Evolutionary conservation across 2,113 vertebrate genomes (phyloP), one percentile per base, ranked within the genome.

Genomic region (Zonotrichia leucophrys): DNA sequence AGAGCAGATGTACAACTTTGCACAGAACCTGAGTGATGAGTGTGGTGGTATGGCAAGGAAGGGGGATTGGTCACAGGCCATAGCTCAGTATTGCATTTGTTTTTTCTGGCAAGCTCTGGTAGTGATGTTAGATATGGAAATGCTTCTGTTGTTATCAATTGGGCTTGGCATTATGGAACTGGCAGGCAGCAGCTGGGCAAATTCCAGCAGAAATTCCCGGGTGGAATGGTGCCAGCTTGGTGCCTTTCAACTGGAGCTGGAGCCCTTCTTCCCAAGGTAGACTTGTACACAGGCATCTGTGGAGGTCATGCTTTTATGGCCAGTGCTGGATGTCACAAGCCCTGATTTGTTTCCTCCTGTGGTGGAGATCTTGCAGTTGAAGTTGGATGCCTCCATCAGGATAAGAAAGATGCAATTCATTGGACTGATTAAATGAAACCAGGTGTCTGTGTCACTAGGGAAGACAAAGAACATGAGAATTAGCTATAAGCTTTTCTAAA

Each of bases 321-420:
- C n/a, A 20, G 20, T 27, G 42, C 22, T 37, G 9, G 37, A 22
- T 27, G 24, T n/a, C 58, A 7, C 22, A 56, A 31, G 47, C 30
- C 60, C 41, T 33, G 46, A 2, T 17, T 11, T 2, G 2, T 37
- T 80, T 70, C 25, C 16, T 28, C 9, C 18, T 41, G 33, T 41
- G 60, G 19, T 37, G 33, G 37, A 1, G 5, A 18, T n/a, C 15
- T 60, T 5, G 0, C 22, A 60, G 42, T 39, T 60, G 0, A 4
- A 10, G 20, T 11, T n/a, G 68, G 62, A 20, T 53, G 28, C 31
- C 39, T 64, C 37, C 37, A 18, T 23, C 33, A 53, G 24, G 24
- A 53, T 44, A 53, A 35, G 76, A 35, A 42, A 42, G 60, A 8
- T 53, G 31, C 25, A 15, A 3, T 46, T 3, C n/a, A 4, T 47